phyloP scores from a whole-genome alignment of 2,113 vertebrate species.

The Microtus montanus region DNA sequence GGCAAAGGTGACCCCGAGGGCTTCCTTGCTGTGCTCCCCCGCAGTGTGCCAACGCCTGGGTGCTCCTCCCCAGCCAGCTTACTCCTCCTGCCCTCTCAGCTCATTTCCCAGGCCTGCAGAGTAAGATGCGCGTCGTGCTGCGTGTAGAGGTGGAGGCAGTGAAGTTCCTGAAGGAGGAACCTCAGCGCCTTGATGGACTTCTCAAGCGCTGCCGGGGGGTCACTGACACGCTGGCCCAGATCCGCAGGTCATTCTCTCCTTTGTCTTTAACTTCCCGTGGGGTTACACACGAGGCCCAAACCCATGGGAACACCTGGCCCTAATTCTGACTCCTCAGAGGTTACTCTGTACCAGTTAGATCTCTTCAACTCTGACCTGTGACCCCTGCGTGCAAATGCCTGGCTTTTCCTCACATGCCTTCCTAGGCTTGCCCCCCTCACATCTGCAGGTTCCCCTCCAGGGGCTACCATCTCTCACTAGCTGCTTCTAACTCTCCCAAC shows the following conservation, averaged over 20 bases:
- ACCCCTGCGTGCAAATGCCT: no score
- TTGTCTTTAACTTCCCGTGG: background rate
- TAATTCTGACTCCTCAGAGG: no score
- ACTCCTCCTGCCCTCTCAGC: slow-evolving; percentile 82
- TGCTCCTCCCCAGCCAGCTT: background rate
- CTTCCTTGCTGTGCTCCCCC: background rate
- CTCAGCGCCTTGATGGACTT: slow-evolving; percentile 94
- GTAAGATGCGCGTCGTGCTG: slow-evolving; percentile 98
- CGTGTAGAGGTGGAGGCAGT: slow-evolving; percentile 98
- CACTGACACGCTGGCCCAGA: slow-evolving; percentile 89
- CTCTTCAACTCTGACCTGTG: no score
- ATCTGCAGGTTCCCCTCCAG: no score
- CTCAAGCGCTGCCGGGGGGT: slow-evolving; percentile 96
- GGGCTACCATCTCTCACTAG: no score
- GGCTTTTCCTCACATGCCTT: no score
- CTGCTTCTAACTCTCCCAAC: no score
- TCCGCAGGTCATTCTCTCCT: slow-evolving; percentile 85
- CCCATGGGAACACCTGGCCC: no score
- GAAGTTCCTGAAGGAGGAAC: slow-evolving; percentile 99
- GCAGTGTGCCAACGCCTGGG: background rate
- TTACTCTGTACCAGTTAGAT: no score
- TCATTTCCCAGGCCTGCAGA: slow-evolving; percentile 98
- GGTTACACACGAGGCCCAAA: no score
- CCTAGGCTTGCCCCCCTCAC: no score
- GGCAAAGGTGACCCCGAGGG: accelerated